Evolutionary conservation across 1,140 invertebrate species (phyloP), one percentile per base, ranked within the genome.

Genomic region (Neodiprion lecontei): DNA sequence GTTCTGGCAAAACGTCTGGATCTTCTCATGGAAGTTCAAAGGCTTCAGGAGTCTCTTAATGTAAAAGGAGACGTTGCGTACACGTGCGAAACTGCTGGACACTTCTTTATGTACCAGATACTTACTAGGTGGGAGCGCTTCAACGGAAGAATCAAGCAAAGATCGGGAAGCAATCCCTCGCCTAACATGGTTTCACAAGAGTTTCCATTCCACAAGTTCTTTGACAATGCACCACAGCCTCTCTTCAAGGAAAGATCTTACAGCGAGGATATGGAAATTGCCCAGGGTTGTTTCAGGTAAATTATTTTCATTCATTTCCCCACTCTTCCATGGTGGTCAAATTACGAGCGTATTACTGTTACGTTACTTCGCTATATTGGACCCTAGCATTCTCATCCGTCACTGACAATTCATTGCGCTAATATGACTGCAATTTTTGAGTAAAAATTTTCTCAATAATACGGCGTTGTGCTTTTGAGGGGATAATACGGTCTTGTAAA

Each of bases 61-160:
- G 96, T 97, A 1, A 89, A 91, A 72, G 95, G 96, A 17, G 98
- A 99, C 87, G 97, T 97, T 72, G 95, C 96, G 0, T 99, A 99
- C 84, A 99, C 98, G 0, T 99, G 99, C 88, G 99, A 99, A 89
- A 99, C 98, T 2, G 98, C 98, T 10, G 96, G 97, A 61, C 96
- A 96, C 84, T 97, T 97, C 83, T 96, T 95, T 84, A 91, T 96
- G 17, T 96, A 96, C 84, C 96, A 95, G 85, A 92, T 98, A 68
- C 87, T 96, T 11, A 93, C 97, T 1, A 90, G 96, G 70, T 99
- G 98, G 98, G 95, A 98, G 83, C 92, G 95, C 79, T 99, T 97
- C 85, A 80, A 87, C 70, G 89, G 90, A 67, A 90, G 91, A 82
- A 88, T 94, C 0, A 92, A 91, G 79, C 88, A 91, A 76, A 82